Conservation (phyloP, 2,797 vertebrate species). For the Pangasius djambal region DNA sequence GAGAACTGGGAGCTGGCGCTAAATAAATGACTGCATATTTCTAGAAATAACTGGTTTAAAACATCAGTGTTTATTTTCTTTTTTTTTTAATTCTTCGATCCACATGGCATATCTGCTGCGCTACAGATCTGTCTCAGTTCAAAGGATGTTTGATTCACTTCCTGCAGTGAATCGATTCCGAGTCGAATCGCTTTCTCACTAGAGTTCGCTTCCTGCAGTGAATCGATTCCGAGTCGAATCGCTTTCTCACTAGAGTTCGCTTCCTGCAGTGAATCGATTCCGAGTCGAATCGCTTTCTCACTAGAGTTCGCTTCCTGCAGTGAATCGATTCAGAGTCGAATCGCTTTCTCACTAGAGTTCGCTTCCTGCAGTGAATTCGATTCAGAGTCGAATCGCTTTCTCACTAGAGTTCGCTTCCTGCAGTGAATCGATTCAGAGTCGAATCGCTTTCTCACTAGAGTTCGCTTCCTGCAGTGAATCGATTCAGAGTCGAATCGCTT, state of each 20-base stretch:
- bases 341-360: not conserved
- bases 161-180: not conserved
- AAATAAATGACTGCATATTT: not conserved
- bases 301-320: rapidly evolving
- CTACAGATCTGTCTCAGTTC: not conserved
- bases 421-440: not conserved
- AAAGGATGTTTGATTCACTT: not conserved
- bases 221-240: not conserved
- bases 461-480: too few relatives aligned
- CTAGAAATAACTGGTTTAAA: not conserved
- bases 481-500: not conserved
- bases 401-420: too few relatives aligned
- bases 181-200: not conserved
- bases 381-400: not conserved
- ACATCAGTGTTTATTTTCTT: not conserved
- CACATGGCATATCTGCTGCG: not conserved
- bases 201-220: not conserved
- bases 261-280: not conserved
- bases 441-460: not conserved
- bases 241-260: not conserved
- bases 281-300: not conserved
- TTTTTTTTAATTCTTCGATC: not conserved
- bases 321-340: not conserved
- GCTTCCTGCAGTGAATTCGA: not conserved
- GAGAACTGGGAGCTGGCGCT: not conserved